phyloP scores from a whole-genome alignment of 1,140 invertebrate genomes.

The Pseudomyrmex sp. region DNA sequence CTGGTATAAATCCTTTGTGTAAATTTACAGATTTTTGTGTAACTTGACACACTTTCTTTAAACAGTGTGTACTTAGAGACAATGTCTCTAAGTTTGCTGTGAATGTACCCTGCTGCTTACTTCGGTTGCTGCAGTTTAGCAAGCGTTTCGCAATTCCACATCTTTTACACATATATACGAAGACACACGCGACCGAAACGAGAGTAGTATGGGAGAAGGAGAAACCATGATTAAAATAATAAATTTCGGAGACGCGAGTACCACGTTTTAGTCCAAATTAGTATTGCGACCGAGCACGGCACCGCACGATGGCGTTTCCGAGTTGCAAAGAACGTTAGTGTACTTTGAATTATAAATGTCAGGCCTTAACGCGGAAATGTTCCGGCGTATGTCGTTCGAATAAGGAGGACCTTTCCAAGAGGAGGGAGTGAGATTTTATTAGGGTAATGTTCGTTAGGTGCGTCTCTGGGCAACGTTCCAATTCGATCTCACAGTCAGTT shows the following conservation, averaged over 20 bases:
- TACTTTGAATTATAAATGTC: conserved; percentile 68
- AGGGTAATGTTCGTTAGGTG: conserved; percentile 44
- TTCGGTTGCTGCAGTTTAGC: conserved; percentile 27
- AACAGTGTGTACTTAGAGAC: background rate
- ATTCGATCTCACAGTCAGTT: conserved; percentile 68
- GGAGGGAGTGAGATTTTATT: conserved; percentile 46
- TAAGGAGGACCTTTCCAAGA: conserved; percentile 32
- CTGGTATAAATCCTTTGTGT: too few species aligned
- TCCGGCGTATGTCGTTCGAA: conserved; percentile 2
- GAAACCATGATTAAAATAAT: conserved; percentile 78
- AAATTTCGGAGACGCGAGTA: conserved; percentile 66
- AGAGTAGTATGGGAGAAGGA: background rate
- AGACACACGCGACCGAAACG: background rate
- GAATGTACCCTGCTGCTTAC: conserved; percentile 16
- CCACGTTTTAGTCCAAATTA: conserved; percentile 72
- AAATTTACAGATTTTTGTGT: too few species aligned
- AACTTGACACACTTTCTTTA: too few species aligned
- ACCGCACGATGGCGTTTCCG: conserved; percentile 11
- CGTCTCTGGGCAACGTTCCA: conserved; percentile 63
- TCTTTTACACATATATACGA: conserved; percentile 16
- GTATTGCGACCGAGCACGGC: conserved; percentile 25
- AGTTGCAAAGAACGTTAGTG: conserved; percentile 38
- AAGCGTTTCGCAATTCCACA: conserved; percentile 65
- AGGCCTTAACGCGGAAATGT: background rate
- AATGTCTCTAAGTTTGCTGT: background rate